Percentiles rank a stretch among this genome's conserved stretches.
Evolutionary conservation across 2,888 invertebrate species (phyloP).

Genomic region (Pharmacophagus antenor): DNA sequence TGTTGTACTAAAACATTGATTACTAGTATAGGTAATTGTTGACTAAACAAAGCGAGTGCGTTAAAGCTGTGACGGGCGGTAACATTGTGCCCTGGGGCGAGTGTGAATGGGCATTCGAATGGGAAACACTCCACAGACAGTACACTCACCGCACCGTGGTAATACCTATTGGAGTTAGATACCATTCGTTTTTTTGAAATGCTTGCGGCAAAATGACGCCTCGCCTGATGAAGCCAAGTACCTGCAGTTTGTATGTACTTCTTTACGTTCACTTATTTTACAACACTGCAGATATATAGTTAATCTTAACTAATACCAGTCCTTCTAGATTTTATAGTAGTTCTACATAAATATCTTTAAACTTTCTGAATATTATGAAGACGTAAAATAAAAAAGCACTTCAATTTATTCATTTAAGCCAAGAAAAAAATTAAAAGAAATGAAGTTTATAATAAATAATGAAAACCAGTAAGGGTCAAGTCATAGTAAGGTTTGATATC

Average conservation of each 20-base stretch:
- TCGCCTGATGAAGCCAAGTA: not conserved
- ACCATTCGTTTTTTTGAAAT: conserved; percentile 9
- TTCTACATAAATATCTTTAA: not conserved
- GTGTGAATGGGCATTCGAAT: conserved; percentile 54
- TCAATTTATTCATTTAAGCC: too few relatives aligned
- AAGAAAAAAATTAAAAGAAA: conserved; percentile 14
- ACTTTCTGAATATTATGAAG: not conserved
- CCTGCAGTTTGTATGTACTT: not conserved
- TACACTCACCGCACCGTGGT: not conserved
- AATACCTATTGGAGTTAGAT: conserved; percentile 8
- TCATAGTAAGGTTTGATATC: conserved; percentile 40
- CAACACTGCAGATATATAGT: too few relatives aligned
- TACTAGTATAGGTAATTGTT: conserved; percentile 69
- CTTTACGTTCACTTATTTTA: not conserved
- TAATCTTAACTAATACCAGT: too few relatives aligned
- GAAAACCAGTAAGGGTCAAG: conserved; percentile 37
- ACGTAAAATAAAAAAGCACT: not conserved
- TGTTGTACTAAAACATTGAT: conserved; percentile 51
- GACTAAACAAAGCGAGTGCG: conserved; percentile 70
- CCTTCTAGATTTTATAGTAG: not conserved
- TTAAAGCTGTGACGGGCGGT: conserved; percentile 60
- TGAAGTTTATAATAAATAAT: conserved; percentile 31
- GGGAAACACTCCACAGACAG: conserved; percentile 47
- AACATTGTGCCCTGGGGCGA: conserved; percentile 52
- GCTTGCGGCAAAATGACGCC: conserved; percentile 16